A percentile compares a stretch with the other conserved stretches of the same genome.
Conservation (phyloP, 2,113 vertebrate genomes). For the Brachypodius melanocephalos region DNA sequence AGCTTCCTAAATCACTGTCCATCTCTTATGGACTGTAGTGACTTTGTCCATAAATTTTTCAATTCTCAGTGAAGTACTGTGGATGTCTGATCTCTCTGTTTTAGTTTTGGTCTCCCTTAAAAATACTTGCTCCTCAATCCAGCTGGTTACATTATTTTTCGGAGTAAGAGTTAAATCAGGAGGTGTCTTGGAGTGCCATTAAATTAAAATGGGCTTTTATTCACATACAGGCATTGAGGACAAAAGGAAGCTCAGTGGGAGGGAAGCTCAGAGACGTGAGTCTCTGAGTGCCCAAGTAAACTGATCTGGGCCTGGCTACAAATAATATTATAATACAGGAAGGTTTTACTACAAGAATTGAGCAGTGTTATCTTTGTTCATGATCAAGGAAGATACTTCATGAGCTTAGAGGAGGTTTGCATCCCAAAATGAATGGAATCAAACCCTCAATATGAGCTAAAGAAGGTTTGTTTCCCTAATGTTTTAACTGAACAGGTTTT, state of each 20-base stretch:
- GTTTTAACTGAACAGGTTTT: neutral
- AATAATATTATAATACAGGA: neutral
- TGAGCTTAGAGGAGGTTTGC: neutral
- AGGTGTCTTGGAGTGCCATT: neutral
- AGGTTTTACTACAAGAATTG: neutral
- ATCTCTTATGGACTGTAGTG: neutral
- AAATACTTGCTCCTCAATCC: neutral
- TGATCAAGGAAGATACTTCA: neutral
- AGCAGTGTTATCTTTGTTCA: neutral
- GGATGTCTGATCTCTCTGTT: neutral
- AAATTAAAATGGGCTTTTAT: neutral
- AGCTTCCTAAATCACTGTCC: neutral
- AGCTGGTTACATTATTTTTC: neutral
- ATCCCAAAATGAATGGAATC: neutral
- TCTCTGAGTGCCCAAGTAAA: neutral
- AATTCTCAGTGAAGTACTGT: neutral
- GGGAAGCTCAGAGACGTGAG: neutral
- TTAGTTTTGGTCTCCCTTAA: neutral
- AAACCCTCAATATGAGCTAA: neutral
- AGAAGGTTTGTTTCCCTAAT: neutral
- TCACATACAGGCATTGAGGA: neutral
- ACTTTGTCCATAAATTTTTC: neutral
- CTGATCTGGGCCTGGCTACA: neutral
- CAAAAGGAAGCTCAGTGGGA: neutral
- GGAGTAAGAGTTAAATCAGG: neutral